A percentile compares a stretch with the other conserved stretches of the same genome.
phyloP scores from a whole-genome alignment of 1,140 invertebrate genomes.

The Scaptomyza pallida region DNA sequence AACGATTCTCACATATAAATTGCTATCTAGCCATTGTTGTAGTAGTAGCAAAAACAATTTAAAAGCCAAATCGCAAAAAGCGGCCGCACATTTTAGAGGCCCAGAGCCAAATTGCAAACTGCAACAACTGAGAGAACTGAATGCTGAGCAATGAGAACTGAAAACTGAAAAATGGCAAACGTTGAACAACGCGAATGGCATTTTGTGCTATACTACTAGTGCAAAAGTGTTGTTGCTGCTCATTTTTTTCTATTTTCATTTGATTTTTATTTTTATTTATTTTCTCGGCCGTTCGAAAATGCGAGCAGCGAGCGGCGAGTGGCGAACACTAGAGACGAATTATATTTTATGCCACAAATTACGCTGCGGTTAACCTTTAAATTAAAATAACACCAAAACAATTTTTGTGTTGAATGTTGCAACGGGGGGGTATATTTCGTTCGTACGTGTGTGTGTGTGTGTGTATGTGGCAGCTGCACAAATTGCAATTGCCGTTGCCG shows the following conservation, averaged over 20 bases:
- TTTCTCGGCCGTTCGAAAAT: constrained; percentile 15
- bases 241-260: constrained; percentile 30
- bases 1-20: constrained; percentile 5
- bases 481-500: constrained; percentile 64
- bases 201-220: constrained; percentile 12
- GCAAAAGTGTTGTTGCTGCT: constrained; percentile 21
- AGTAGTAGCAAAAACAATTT: constrained; percentile 27
- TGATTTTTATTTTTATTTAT: constrained; percentile 42
- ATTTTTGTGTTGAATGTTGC: constrained; percentile 70
- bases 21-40: neutral
- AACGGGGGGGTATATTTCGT: constrained; percentile 41
- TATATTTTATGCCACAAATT: constrained; percentile 83
- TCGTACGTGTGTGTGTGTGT: constrained; percentile 2
- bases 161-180: neutral
- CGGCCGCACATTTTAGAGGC: constrained; percentile 31
- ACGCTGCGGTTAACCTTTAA: constrained; percentile 82
- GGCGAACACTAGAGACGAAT: constrained; percentile 72
- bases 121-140: neutral
- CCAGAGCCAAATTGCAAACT: constrained; percentile 27
- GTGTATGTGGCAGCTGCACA: constrained; percentile 69
- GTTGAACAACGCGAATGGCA: constrained; percentile 18
- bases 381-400: constrained; percentile 83
- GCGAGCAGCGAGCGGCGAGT: constrained; percentile 13
- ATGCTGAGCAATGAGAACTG: neutral
- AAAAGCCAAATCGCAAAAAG: constrained; percentile 47